Evolutionary conservation across 2,797 vertebrate genomes (phyloP).

Genomic region (Eulemur mongoz): DNA sequence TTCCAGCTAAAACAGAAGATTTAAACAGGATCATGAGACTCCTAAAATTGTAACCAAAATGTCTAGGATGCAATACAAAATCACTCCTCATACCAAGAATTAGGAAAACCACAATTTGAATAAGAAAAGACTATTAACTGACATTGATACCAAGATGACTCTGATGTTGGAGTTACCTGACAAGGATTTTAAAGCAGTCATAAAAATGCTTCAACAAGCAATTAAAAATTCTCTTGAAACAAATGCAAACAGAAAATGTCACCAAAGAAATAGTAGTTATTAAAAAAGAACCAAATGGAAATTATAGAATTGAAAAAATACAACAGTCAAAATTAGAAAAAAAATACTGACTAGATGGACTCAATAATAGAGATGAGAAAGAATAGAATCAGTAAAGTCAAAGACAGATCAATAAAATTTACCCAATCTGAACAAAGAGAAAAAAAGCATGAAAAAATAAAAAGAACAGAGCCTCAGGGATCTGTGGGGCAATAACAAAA

Average conservation of each 20-base stretch:
- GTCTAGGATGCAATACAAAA: background rate
- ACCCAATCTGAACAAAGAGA: background rate
- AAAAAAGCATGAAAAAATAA: background rate
- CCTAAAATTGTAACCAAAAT: conserved; percentile 13
- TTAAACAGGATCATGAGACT: background rate
- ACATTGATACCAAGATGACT: background rate
- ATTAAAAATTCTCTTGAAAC: background rate
- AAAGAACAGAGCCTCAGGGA: background rate
- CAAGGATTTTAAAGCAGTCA: background rate
- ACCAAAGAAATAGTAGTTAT: background rate
- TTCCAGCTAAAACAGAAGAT: background rate
- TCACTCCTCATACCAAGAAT: background rate
- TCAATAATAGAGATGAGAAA: background rate
- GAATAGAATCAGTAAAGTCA: background rate
- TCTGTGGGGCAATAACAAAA: background rate
- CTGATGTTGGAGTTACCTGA: background rate
- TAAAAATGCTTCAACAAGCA: background rate
- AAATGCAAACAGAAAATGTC: background rate
- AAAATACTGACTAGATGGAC: background rate
- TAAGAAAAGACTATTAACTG: background rate
- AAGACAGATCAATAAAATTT: background rate
- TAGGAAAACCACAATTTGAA: background rate
- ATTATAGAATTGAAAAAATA: background rate
- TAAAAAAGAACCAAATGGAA: background rate
- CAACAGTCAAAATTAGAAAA: background rate